A percentile compares a stretch with the other conserved stretches of the same genome.
Conservation (phyloP, 35 echinoderm and acorn worm genomes). For the Ophioderma brevispina region DNA sequence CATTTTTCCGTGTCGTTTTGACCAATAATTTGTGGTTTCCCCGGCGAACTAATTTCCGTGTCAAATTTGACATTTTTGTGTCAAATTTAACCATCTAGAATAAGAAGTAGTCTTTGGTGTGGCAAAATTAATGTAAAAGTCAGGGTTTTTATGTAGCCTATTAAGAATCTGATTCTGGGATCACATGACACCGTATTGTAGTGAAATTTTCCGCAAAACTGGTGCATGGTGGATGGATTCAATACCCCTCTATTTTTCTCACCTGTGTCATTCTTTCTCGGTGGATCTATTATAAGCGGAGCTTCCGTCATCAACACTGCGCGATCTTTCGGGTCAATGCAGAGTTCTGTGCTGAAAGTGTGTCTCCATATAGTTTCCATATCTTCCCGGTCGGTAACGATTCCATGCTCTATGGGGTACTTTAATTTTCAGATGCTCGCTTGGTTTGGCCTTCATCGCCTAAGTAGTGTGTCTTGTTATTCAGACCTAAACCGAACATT, state of each 20-base stretch:
- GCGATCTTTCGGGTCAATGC: neutral
- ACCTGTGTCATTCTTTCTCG: conserved; percentile 46
- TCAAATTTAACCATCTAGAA: too few species aligned
- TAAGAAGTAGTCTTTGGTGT: too few species aligned
- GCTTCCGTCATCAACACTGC: conserved; percentile 21
- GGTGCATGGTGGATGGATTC: too few species aligned
- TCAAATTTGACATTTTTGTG: too few species aligned
- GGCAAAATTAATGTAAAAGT: too few species aligned
- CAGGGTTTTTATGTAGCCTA: too few species aligned
- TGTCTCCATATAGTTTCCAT: conserved; percentile 82
- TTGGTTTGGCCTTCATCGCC: conserved; percentile 86
- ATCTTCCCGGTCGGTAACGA: conserved; percentile 88
- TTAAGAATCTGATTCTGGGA: too few species aligned
- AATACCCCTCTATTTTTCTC: neutral
- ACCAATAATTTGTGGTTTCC: too few species aligned
- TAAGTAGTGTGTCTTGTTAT: conserved; percentile 8
- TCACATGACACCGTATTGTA: too few species aligned
- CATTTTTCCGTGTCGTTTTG: too few species aligned
- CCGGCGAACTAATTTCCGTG: too few species aligned
- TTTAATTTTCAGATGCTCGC: conserved; percentile 70
- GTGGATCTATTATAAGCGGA: neutral
- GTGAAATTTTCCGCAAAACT: too few species aligned
- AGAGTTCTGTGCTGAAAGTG: neutral
- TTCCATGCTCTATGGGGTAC: conserved; percentile 86
- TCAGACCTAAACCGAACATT: neutral